Base-by-base conservation (phyloP, 64 coral and sea anemone species). In the Catalaphyllia jardinei region DNA sequence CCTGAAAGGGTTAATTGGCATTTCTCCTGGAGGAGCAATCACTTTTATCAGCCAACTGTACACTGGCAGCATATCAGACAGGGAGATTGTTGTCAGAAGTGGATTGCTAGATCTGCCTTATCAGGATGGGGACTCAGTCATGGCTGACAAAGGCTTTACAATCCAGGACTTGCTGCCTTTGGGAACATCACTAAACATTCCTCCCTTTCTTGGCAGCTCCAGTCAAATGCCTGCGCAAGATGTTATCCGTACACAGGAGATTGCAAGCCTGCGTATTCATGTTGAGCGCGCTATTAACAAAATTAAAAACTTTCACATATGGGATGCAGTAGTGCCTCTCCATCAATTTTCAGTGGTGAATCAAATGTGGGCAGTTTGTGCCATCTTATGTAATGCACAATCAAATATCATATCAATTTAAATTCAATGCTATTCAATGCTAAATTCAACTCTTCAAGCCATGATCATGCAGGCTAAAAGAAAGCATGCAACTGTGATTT, bases 251-350 rank as follows among this genome's bases (percentile, higher is more conserved):
- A 87, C 84, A 11, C 74, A 89, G 38, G 87, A 78, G 51, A 59
- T 87, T 87, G 86, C 86, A 72, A 25, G 33, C 31, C 28, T 87
- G 49, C 71, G 86, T 17, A 89, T 89, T 31, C 88, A 89, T 46
- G 67, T 89, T 79, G 88, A 89, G 38, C 17, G 77, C 10, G 88
- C 88, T 49, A 91, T 92, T 46, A 92, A 92, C 75, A 71, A 81
- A 73, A 82, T 89, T 17, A 89, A 80, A 17, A 89, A 89, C 54
- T 80, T 80, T 54, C 15, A 25, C 19, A 74, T 57, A 75, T 83
- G 17, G 65, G 80, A 13, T 60, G 22, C 18, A 6, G 71, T 88
- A 33, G 60, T 61, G 12, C 86, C 86, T 8, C 50, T 74, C 19
- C 52, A 51, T 30, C 86, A 73, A n/a, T 59, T 88, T 62, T 72